These are phyloP conservation scores for Folsomia manolachei DNA, from an alignment of 2,888 invertebrate genomes.

Conservation along the genomic window DNA sequence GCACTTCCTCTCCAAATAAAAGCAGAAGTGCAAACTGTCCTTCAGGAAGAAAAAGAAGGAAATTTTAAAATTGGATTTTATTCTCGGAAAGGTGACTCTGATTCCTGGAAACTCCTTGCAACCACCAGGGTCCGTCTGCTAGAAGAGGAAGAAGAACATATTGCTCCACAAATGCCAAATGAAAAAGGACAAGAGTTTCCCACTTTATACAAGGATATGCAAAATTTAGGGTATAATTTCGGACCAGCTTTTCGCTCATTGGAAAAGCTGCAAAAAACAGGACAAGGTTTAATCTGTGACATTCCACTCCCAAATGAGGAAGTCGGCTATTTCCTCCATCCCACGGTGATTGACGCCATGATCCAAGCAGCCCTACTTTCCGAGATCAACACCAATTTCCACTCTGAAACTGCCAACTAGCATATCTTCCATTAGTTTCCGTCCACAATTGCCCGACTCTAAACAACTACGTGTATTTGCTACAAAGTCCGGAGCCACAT, in stretches of 20 bases:
- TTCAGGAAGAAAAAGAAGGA: neutral
- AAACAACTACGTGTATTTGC: neutral
- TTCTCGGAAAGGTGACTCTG: neutral
- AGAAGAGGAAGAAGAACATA: neutral
- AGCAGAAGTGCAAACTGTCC: neutral
- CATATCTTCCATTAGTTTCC: neutral
- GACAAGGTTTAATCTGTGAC: neutral
- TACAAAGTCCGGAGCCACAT: neutral
- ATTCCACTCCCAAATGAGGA: neutral
- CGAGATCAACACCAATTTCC: neutral
- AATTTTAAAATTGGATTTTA: neutral
- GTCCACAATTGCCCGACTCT: neutral
- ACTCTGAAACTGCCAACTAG: neutral
- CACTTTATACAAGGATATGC: neutral
- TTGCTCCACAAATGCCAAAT: neutral
- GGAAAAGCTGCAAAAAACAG: neutral
- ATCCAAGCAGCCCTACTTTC: neutral
- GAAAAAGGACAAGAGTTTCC: neutral
- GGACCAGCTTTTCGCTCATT: neutral
- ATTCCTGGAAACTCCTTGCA: neutral
- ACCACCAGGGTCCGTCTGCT: neutral
- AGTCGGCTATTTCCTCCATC: constrained; percentile 1
- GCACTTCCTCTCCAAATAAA: constrained; percentile 24
- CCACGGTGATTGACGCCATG: constrained; percentile 6
- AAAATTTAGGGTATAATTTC: neutral